Base-by-base conservation (phyloP, 2,797 vertebrate species). In the Anguilla marmorata region DNA sequence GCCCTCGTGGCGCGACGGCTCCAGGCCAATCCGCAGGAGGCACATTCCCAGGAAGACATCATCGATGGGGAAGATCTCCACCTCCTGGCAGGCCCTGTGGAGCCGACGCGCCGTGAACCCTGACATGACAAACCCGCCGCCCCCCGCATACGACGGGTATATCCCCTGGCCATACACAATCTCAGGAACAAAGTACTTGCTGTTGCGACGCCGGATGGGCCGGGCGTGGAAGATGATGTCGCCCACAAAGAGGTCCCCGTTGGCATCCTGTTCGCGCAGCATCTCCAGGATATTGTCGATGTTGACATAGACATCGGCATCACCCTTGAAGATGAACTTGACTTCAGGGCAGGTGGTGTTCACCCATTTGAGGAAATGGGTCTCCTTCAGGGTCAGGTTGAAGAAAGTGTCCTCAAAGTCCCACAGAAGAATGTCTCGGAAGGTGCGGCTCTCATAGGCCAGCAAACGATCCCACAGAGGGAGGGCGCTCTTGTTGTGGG, bases 21-120 rank as follows among this genome's bases (percentile, higher is more conserved):
- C 96, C 89, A 99, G 95, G 21, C 94, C 96, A 8, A 99, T 96
- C 66, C 97, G 94, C 94, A 98, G 97, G 84, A 99, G 94, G 92
- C 98, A 99, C 98, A 99, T 99, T n/a, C 99, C 98, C 93, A 99
- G 90, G 89, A 99, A 99, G 90, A 99, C 99, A 0, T 99, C 98
- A 0, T 99, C 99, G 0, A 99, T 99, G 50, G 99, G 99, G 90
- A 99, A 99, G 91, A 99, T 94, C 90, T 99, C 99, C 41, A 99
- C 99, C 92, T 99, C 96, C 2, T 94, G 94, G 90, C 98, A 99
- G 60, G 98, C 97, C 0, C 91, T 89, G 2, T 97, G 95, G 0
- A 99, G 95, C 45, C 96, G 97, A 83, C 90, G 95, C 27, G 98
- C 96, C 0, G 98, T 99, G 74, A 92, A 90, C 7, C 98, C 96